Evolutionary conservation across 2,113 vertebrate genomes (phyloP), one percentile per base, ranked within the genome.

Genomic region (Grallaria varia): DNA sequence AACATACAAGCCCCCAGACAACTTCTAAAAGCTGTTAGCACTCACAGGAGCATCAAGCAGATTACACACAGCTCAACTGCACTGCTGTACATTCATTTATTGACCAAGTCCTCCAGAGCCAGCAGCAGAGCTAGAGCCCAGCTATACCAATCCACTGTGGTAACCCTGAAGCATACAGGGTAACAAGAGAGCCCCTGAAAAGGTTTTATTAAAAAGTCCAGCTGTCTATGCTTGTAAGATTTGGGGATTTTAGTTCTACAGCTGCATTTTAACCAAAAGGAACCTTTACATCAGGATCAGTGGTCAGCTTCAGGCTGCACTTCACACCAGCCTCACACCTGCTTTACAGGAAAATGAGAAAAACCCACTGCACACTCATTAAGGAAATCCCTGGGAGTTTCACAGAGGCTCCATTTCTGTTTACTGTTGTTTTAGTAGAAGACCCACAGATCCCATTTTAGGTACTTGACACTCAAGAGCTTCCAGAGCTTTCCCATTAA

Each of bases 81-180:
- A 42, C 6, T 1, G 6, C 56, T 40, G 39, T 24, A 17, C 0
- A 4, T 23, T 45, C 6, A 2, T 12, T 12, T 31, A 22, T 2
- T 8, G 7, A 15, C 35, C 33, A 8, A 53, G 42, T 21, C 62
- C 50, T 45, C 33, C 1, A 3, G 80, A 90, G 75, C 23, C 40
- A 62, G 55, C 40, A 74, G 71, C 52, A 69, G 56, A 23, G 50
- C 4, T 67, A 20, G 50, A 81, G 58, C 11, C 18, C 52, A 78
- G 31, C 33, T 35, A n/a, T 60, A 71, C 4, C 89, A 59, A 24
- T 1, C 37, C 2, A 21, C 18, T 52, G 14, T 45, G 50, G 50
- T 28, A 52, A 22, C 60, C 28, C 9, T 21, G 47, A 72, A 53
- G 66, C 35, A 52, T 13, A 2, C 1, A 42, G 1, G 30, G 39